Evolutionary conservation across 2,797 vertebrate species (phyloP).

Genomic region (Crocidura indochinensis): DNA sequence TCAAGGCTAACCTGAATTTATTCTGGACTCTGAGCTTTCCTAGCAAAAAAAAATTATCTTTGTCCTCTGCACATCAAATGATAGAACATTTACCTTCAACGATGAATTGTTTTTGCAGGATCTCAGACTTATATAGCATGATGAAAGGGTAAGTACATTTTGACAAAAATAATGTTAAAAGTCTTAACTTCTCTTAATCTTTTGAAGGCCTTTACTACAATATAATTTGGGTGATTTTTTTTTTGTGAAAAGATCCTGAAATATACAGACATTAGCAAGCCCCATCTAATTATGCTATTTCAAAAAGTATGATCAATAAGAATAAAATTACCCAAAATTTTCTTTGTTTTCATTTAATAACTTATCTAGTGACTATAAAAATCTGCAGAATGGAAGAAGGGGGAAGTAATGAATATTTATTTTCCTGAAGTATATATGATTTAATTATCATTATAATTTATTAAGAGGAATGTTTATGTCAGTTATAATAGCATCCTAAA

Average conservation of each 20-base stretch:
- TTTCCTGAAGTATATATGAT: neutral
- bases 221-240: neutral
- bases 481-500: slow-evolving; percentile 7
- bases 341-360: slow-evolving; percentile 29
- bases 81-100: neutral
- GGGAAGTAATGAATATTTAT: neutral
- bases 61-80: slow-evolving; percentile 20
- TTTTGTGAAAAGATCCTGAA: neutral
- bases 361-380: neutral
- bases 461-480: neutral
- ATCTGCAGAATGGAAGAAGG: neutral
- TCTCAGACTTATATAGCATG: neutral
- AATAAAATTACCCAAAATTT: neutral
- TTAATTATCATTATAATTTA: neutral
- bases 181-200: neutral
- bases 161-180: slow-evolving; percentile 3
- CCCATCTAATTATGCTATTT: neutral
- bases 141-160: neutral
- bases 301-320: neutral
- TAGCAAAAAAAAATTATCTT: neutral
- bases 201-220: neutral
- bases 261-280: neutral
- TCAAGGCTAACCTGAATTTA: too few species aligned
- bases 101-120: neutral
- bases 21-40: neutral